Base-by-base conservation (phyloP, 2,113 vertebrate genomes). In the Willisornis vidua region DNA sequence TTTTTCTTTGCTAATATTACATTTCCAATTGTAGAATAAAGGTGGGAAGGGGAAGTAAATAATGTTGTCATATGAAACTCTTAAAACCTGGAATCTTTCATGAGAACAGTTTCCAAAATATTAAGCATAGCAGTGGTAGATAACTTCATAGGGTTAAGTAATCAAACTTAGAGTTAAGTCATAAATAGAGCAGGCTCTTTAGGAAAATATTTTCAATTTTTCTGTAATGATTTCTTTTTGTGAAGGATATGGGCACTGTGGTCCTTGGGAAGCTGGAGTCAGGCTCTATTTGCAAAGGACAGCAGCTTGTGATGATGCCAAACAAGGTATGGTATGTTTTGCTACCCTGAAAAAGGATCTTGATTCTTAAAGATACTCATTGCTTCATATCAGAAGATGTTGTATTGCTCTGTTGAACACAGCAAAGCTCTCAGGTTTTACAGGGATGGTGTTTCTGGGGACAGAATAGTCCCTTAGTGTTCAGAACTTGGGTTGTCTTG, bases 231-330 rank as follows among this genome's bases (percentile, higher is more conserved):
- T 87, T 94, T 81, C 6, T 89, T 91, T 94, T 77, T 92, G 12
- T 85, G 77, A 94, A 99, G 99, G 99, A 99, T 96, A 99, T 99
- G 99, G 99, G 99, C 81, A 99, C 99, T 55, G 99, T 99, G 96
- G 96, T 99, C 87, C 97, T 99, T 87, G 99, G 99, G 70, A 99
- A 99, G 97, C 98, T 99, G 97, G 99, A 99, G 98, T 99, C 99
- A 0, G 99, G 99, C 82, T 99, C 98, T 71, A 99, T 99, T 98
- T 98, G 98, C 97, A 99, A 99, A 99, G 99, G 99, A 90, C 99
- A 99, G 70, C 99, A 99, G 96, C 99, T 99, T 76, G 98, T 99
- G 80, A 99, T 99, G 99, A 99, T 99, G 99, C 99, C 99, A 94
- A 99, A 99, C 98, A 98, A 99, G 98, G 99, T 99, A 97, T 96